Conservation (phyloP, 2,888 invertebrate genomes). For the Ennomos quercinarius region DNA sequence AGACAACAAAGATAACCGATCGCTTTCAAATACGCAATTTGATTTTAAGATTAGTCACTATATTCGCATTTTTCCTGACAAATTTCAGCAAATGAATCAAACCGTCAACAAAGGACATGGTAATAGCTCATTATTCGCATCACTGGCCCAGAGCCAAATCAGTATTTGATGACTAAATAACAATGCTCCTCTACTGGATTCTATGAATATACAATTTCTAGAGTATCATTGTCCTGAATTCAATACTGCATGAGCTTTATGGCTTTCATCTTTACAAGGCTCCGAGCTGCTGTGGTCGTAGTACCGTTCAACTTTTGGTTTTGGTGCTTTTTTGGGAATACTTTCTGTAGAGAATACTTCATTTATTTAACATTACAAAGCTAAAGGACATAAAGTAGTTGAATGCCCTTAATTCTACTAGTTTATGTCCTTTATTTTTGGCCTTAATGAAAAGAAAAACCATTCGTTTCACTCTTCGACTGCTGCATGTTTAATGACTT, state of each 20-base stretch:
- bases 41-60: slow-evolving; percentile 25
- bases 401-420: too few relatives aligned
- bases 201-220: slow-evolving; percentile 9
- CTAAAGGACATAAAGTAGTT: too few relatives aligned
- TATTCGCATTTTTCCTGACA: slow-evolving; percentile 33
- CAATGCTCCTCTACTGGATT: slow-evolving; percentile 13
- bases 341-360: too few relatives aligned
- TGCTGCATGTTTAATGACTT: background rate
- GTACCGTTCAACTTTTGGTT: too few relatives aligned
- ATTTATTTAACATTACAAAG: too few relatives aligned
- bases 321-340: too few relatives aligned
- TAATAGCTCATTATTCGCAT: slow-evolving; percentile 69
- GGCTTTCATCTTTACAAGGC: too few relatives aligned
- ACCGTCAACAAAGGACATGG: slow-evolving; percentile 58
- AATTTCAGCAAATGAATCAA: slow-evolving; percentile 48
- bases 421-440: too few relatives aligned
- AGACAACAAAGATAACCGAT: slow-evolving; percentile 4
- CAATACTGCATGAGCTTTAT: too few relatives aligned
- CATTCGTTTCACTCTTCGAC: too few relatives aligned
- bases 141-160: slow-evolving; percentile 49
- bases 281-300: too few relatives aligned
- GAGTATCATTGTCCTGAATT: slow-evolving; percentile 1
- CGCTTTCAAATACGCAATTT: slow-evolving; percentile 27
- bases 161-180: slow-evolving; percentile 30
- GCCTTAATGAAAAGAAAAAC: too few relatives aligned